A percentile compares a stretch with the other conserved stretches of the same genome.
phyloP scores from a whole-genome alignment of 2,113 vertebrate genomes.

The Emydocephalus ijimae region DNA sequence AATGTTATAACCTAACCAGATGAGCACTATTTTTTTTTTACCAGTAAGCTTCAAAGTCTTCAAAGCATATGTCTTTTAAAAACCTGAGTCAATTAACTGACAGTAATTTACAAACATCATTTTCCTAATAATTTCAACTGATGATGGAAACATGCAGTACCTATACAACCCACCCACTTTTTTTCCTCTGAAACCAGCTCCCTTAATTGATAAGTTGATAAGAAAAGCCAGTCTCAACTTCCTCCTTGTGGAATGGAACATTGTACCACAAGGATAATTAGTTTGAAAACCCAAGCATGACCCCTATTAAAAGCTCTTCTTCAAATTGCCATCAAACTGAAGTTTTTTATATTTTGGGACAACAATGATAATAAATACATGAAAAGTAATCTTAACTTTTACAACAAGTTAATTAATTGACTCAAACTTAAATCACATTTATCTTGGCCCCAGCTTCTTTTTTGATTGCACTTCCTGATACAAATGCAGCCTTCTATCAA shows the following conservation, averaged over 20 bases:
- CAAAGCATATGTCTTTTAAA: neutral
- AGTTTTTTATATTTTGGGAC: neutral
- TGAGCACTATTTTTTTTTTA: constrained; percentile 3
- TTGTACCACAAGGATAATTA: neutral
- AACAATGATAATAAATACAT: neutral
- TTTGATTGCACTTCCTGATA: neutral
- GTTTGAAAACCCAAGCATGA: neutral
- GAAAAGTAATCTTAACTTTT: neutral
- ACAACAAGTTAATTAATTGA: neutral
- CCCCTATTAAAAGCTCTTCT: neutral
- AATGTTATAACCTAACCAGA: neutral
- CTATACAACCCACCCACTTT: neutral
- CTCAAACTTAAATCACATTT: neutral
- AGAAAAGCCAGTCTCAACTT: neutral
- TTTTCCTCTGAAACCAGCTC: neutral
- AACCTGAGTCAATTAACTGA: neutral
- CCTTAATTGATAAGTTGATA: neutral
- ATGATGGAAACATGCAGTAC: neutral
- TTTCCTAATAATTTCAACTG: neutral
- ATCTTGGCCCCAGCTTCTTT: neutral
- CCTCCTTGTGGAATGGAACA: neutral
- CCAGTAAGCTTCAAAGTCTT: neutral
- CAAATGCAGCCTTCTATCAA: neutral
- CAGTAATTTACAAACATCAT: neutral
- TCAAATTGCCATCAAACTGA: neutral